Percentiles rank a stretch among this genome's conserved stretches.
phyloP scores from a whole-genome alignment of 2,113 vertebrate genomes.

The Excalfactoria chinensis region DNA sequence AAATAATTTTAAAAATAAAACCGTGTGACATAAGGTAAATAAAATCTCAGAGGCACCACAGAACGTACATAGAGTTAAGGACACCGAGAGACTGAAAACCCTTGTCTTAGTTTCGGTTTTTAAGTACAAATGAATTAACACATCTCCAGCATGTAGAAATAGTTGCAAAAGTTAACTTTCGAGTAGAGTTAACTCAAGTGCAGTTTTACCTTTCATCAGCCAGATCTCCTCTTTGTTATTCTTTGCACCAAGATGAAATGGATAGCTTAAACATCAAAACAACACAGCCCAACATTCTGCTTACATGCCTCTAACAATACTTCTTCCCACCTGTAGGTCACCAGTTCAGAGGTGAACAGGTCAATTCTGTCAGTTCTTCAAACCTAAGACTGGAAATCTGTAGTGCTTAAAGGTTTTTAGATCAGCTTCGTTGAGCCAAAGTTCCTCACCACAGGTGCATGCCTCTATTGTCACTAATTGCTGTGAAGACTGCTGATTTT shows the following conservation, averaged over 20 bases:
- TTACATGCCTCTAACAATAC: constrained; percentile 85
- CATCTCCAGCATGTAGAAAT: constrained; percentile 22
- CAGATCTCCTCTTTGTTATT: constrained; percentile 75
- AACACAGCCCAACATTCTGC: constrained; percentile 80
- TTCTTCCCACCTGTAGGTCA: constrained; percentile 90
- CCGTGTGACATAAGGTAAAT: neutral
- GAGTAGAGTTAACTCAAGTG: constrained; percentile 37
- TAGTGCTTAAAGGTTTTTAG: constrained; percentile 65
- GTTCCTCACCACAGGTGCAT: constrained; percentile 86
- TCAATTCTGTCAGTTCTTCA: constrained; percentile 78
- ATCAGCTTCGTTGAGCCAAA: constrained; percentile 75
- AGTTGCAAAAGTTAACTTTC: constrained; percentile 37
- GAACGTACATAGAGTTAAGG: neutral
- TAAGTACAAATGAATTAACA: neutral
- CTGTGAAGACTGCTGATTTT: constrained; percentile 33
- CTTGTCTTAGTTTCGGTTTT: neutral
- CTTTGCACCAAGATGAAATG: constrained; percentile 78
- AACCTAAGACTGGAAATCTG: constrained; percentile 62
- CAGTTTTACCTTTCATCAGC: constrained; percentile 61
- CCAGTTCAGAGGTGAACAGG: constrained; percentile 82
- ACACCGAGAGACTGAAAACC: neutral
- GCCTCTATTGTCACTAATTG: constrained; percentile 79
- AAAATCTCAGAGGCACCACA: neutral
- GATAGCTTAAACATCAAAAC: constrained; percentile 83
- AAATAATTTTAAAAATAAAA: neutral